Evolutionary conservation across 1,140 invertebrate species (phyloP).

Genomic region (Drosophila bocki): DNA sequence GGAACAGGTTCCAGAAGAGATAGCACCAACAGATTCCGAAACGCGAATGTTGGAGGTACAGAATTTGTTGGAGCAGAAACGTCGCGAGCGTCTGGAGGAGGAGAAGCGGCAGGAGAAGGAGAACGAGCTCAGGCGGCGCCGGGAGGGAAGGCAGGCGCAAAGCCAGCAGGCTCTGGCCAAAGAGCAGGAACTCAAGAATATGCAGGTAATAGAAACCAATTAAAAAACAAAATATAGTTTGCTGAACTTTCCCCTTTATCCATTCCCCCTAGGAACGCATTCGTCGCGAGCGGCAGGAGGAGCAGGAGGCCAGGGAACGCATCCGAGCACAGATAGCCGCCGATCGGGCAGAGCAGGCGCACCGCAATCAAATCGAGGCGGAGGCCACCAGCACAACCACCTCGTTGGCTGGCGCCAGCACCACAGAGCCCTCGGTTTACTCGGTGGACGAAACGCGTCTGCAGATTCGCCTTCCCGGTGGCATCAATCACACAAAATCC

Average conservation of each 20-base stretch:
- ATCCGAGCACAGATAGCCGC: conserved; percentile 90
- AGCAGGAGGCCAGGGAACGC: conserved; percentile 87
- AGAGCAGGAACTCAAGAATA: conserved; percentile 90
- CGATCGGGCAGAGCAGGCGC: conserved; percentile 87
- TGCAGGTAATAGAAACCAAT: conserved; percentile 85
- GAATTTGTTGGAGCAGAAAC: conserved; percentile 23
- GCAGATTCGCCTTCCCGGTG: conserved; percentile 94
- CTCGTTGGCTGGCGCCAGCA: conserved; percentile 1
- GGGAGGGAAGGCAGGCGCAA: conserved; percentile 89
- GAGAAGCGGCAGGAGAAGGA: conserved; percentile 55
- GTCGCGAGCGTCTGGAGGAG: conserved; percentile 37
- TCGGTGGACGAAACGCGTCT: conserved; percentile 89
- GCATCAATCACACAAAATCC: conserved; percentile 86
- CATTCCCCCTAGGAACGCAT: conserved; percentile 51
- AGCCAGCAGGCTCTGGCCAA: conserved; percentile 90
- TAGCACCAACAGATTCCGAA: not conserved
- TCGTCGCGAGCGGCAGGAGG: conserved; percentile 87
- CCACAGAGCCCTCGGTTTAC: conserved; percentile 6
- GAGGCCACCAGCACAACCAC: conserved; percentile 84
- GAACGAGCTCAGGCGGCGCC: conserved; percentile 90
- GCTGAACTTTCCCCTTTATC: not conserved
- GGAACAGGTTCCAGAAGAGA: not conserved
- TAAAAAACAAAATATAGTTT: not conserved
- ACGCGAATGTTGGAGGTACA: conserved; percentile 33
- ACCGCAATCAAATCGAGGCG: not conserved